phyloP scores from a whole-genome alignment of 2,113 vertebrate species.

The Notarius lentiginosus region DNA sequence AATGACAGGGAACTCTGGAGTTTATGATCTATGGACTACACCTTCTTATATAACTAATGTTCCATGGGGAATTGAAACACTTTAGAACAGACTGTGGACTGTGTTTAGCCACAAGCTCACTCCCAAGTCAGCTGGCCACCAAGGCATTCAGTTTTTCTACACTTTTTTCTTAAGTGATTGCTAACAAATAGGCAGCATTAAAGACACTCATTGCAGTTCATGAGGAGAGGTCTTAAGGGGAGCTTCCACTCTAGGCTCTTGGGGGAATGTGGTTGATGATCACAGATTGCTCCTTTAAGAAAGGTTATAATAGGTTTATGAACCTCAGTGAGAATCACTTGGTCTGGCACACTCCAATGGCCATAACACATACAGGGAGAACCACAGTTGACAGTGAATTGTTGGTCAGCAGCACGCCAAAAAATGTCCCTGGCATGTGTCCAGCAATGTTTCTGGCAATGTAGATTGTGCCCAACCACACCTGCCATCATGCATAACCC shows the following conservation, averaged over 20 bases:
- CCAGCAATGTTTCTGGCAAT: slow-evolving; percentile 15
- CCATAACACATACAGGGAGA: neutral
- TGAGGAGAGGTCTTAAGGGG: neutral
- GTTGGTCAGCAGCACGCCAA: neutral
- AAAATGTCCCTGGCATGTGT: neutral
- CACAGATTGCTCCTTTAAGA: neutral
- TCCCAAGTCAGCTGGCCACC: neutral
- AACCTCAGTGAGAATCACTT: neutral
- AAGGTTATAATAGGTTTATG: neutral
- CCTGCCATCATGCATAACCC: neutral
- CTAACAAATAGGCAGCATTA: neutral
- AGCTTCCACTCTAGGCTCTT: neutral
- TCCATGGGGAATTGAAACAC: neutral
- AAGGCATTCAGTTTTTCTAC: neutral
- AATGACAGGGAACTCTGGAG: neutral
- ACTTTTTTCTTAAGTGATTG: neutral
- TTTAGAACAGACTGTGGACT: neutral
- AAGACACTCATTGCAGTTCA: neutral
- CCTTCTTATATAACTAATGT: too few relatives aligned
- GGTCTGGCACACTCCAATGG: neutral
- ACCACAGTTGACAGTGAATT: neutral
- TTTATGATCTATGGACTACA: neutral
- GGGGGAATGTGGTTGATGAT: neutral
- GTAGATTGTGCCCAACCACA: neutral
- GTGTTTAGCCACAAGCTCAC: neutral